Conservation (phyloP, 1,140 invertebrate genomes). For the Pseudachorutes palmiensis region DNA sequence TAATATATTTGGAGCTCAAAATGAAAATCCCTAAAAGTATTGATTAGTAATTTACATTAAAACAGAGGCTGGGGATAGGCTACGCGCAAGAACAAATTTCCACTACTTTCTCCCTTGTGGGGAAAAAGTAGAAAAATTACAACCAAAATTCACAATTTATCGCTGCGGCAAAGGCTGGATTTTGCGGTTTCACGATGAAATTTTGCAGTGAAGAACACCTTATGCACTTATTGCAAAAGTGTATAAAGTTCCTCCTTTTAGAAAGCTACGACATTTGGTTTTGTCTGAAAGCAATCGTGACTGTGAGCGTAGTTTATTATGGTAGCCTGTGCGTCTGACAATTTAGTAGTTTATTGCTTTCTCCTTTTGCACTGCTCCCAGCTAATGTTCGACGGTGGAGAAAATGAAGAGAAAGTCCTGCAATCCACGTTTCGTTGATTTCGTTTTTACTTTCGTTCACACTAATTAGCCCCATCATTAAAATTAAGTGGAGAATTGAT, state of each 20-base stretch:
- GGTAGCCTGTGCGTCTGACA: slow-evolving; percentile 7
- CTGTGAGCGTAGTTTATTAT: slow-evolving; percentile 5
- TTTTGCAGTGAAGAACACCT: too few species aligned
- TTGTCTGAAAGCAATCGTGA: not conserved
- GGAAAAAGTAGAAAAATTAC: too few species aligned
- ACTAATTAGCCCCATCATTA: slow-evolving; percentile 11
- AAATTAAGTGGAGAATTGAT: slow-evolving; percentile 13
- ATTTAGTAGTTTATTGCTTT: slow-evolving; percentile 3
- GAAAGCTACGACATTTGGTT: not conserved
- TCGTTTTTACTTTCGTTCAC: not conserved
- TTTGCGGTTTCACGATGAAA: too few species aligned
- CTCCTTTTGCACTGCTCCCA: not conserved
- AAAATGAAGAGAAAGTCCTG: not conserved
- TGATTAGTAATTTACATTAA: slow-evolving; percentile 30
- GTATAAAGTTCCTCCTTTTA: too few species aligned
- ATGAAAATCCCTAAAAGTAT: slow-evolving; percentile 22
- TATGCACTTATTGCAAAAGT: too few species aligned
- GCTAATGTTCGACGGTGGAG: not conserved
- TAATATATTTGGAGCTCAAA: slow-evolving; percentile 4
- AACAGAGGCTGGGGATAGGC: not conserved
- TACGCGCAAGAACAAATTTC: too few species aligned
- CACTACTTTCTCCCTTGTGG: too few species aligned
- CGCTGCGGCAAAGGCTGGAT: too few species aligned
- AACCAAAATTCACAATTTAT: too few species aligned
- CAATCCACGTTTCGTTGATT: not conserved